Evolutionary conservation across 2,113 vertebrate species (phyloP).

Genomic region (Pseudopodoces humilis): DNA sequence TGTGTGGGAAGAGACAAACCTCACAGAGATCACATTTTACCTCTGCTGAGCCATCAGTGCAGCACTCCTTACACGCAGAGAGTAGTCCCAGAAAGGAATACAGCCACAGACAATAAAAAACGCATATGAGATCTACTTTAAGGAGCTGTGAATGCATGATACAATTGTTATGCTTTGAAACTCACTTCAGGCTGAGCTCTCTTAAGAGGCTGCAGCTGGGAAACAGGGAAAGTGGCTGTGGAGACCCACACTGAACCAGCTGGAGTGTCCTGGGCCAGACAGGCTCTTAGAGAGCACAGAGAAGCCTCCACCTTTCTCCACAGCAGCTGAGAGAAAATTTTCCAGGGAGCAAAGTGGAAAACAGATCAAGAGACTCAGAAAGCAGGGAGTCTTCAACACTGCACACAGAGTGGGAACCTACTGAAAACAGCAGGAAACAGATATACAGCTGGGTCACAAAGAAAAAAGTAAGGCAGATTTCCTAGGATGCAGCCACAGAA

Average conservation of each 20-base stretch:
- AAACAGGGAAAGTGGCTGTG: not conserved
- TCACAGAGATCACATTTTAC: not conserved
- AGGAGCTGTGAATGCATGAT: not conserved
- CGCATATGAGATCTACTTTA: not conserved
- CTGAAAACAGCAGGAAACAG: constrained; percentile 36
- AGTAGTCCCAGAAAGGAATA: not conserved
- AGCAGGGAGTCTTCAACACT: not conserved
- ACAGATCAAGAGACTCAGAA: not conserved
- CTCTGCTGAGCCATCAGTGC: not conserved
- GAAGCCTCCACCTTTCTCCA: not conserved
- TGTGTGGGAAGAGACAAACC: not conserved
- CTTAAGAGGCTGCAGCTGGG: not conserved
- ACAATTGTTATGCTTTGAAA: not conserved
- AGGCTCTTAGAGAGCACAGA: not conserved
- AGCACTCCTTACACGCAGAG: accelerated
- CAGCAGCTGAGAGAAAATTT: not conserved
- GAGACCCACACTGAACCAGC: not conserved
- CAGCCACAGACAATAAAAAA: not conserved
- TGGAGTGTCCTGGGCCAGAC: not conserved
- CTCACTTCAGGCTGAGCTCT: not conserved
- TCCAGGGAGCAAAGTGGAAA: not conserved
- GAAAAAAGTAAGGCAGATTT: not conserved
- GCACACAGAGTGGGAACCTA: constrained; percentile 32
- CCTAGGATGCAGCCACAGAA: not conserved
- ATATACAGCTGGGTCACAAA: not conserved